Percentiles rank a stretch among this genome's conserved stretches.
Conservation (phyloP, 53 echinoderm and acorn worm species). For the Astropecten irregularis region DNA sequence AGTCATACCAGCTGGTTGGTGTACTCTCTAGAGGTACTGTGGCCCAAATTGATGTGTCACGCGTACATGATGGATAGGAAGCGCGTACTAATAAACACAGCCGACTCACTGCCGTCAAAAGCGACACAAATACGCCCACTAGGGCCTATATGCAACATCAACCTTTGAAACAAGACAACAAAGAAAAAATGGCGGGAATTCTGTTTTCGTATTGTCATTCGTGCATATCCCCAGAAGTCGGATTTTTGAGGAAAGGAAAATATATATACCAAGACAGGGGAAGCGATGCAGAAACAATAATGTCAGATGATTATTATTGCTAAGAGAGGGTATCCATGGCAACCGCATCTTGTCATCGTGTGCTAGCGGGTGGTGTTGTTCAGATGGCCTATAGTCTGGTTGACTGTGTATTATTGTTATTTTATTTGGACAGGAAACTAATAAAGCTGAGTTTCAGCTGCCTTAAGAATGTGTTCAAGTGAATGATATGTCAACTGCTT, state of each 20-base stretch:
- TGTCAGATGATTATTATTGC: conserved; percentile 21
- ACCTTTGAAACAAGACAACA: conserved; percentile 6
- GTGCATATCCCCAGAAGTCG: conserved; percentile 38
- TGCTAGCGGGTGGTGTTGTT: conserved; percentile 29
- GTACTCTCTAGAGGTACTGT: too few species aligned
- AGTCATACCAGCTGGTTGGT: too few species aligned
- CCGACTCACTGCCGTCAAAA: neutral
- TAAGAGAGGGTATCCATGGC: neutral
- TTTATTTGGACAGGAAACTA: too few species aligned
- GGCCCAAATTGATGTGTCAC: conserved; percentile 34
- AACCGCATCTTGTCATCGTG: neutral
- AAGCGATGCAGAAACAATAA: conserved; percentile 15
- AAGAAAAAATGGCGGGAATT: conserved; percentile 37
- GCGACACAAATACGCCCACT: neutral
- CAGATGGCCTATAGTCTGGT: too few species aligned
- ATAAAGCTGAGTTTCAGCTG: too few species aligned
- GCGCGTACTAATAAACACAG: conserved; percentile 47
- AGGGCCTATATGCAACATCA: too few species aligned
- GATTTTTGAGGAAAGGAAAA: neutral
- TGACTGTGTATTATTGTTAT: too few species aligned
- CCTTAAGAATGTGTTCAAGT: too few species aligned
- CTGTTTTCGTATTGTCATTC: conserved; percentile 30
- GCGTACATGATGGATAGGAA: conserved; percentile 34
- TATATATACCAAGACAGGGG: neutral
- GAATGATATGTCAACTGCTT: too few species aligned